phyloP scores from a whole-genome alignment of 2,888 invertebrate genomes.

The Adelognathus sp. region DNA sequence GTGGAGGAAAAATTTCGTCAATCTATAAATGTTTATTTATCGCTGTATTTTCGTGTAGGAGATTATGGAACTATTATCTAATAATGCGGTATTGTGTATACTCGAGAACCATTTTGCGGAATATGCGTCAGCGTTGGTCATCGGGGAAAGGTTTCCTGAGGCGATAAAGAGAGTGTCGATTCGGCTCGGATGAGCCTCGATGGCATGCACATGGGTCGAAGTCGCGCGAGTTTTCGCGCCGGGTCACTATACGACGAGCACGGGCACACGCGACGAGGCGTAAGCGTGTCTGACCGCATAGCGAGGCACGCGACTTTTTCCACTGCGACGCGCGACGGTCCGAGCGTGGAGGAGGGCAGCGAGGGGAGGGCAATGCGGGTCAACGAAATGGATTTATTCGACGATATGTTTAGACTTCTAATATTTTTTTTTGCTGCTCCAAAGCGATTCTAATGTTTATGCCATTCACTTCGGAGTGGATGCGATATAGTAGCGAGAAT shows the following conservation, averaged over 20 bases:
- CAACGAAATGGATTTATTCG: not conserved
- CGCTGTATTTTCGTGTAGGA: not conserved
- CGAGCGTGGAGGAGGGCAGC: not conserved
- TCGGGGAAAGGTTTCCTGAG: constrained; percentile 27
- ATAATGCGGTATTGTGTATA: not conserved
- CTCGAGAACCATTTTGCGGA: not conserved
- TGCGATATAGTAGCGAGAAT: too few species aligned
- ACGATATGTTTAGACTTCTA: not conserved
- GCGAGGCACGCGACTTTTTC: constrained; percentile 37
- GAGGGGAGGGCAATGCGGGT: not conserved
- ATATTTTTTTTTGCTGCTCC: not conserved
- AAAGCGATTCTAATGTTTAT: not conserved
- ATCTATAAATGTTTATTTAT: not conserved
- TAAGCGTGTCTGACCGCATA: constrained; percentile 10
- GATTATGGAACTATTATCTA: not conserved
- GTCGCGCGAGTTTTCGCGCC: constrained; percentile 22
- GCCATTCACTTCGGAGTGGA: too few species aligned
- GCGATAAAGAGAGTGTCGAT: not conserved
- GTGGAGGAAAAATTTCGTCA: not conserved
- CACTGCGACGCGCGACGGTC: not conserved
- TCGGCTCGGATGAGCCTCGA: constrained; percentile 18
- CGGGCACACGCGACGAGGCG: not conserved
- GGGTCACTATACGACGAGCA: not conserved
- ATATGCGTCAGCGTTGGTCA: not conserved
- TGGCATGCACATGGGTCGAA: not conserved